A percentile compares a stretch with the other conserved stretches of the same genome.
These are phyloP conservation scores for Sebastes hopkinsi DNA, from an alignment of 2,797 vertebrate genomes.

Conservation along the genomic window DNA sequence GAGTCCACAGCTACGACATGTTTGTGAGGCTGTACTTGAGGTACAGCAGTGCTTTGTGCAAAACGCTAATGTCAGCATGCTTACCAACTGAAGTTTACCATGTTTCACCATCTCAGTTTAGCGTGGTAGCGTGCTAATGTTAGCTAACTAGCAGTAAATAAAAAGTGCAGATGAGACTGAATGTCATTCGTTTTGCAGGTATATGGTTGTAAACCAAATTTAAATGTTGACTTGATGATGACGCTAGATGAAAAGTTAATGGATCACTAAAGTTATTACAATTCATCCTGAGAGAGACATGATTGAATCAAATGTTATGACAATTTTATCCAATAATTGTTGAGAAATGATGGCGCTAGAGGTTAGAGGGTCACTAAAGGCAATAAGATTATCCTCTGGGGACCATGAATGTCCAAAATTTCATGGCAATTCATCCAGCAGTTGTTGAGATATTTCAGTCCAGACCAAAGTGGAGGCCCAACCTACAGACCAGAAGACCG, in stretches of 20 bases:
- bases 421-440: neutral
- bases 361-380: neutral
- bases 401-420: neutral
- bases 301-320: neutral
- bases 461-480: neutral
- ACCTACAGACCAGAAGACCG: neutral
- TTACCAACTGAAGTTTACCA: neutral
- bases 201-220: neutral
- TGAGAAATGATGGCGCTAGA: neutral
- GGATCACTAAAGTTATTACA: no score
- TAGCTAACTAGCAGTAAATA: neutral
- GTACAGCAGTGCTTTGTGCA: neutral
- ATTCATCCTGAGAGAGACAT: neutral
- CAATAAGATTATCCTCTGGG: neutral
- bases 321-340: neutral
- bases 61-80: neutral
- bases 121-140: neutral
- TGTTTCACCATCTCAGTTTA: neutral
- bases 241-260: neutral
- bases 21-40: neutral
- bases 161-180: neutral
- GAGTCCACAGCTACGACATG: neutral
- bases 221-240: neutral
- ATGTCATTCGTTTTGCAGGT: neutral
- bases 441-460: neutral